Evolutionary conservation across 1,140 invertebrate species (phyloP).

Genomic region (Gonioctena quinquepunctata): DNA sequence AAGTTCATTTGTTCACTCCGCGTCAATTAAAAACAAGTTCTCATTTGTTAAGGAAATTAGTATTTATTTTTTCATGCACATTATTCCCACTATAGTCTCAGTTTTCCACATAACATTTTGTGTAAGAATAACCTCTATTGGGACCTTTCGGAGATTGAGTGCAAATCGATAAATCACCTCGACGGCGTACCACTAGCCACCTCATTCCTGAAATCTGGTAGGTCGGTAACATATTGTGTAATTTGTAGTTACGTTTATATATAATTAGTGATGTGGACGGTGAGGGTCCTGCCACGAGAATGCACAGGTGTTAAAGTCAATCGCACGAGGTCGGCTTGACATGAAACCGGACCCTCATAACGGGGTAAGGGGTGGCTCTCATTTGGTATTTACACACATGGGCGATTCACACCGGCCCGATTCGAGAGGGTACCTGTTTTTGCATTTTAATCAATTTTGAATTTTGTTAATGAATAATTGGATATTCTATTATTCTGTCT

Average conservation of each 20-base stretch:
- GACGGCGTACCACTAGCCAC: not conserved
- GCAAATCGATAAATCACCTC: not conserved
- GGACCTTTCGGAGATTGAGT: no score
- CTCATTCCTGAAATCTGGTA: slow-evolving; percentile 17
- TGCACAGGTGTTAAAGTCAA: slow-evolving; percentile 39
- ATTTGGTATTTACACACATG: slow-evolving; percentile 12
- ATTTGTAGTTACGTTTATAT: slow-evolving; percentile 43
- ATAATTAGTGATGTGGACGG: slow-evolving; percentile 27
- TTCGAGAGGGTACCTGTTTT: no score
- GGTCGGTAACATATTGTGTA: slow-evolving; percentile 45
- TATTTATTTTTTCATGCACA: no score
- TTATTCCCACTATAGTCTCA: no score
- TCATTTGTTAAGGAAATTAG: no score
- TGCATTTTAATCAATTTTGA: no score
- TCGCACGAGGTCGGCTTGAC: slow-evolving; percentile 6
- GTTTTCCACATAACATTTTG: no score
- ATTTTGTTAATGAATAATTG: no score
- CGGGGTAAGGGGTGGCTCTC: not conserved
- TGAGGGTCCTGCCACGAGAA: slow-evolving; percentile 16
- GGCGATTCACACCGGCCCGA: not conserved
- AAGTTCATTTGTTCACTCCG: no score
- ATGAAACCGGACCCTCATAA: not conserved
- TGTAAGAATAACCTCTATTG: no score
- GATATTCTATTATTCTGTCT: no score
- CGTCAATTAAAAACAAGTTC: no score